These are phyloP conservation scores for Conchocele bisecta DNA, from an alignment of 2,888 invertebrate genomes.

Conservation along the genomic window DNA sequence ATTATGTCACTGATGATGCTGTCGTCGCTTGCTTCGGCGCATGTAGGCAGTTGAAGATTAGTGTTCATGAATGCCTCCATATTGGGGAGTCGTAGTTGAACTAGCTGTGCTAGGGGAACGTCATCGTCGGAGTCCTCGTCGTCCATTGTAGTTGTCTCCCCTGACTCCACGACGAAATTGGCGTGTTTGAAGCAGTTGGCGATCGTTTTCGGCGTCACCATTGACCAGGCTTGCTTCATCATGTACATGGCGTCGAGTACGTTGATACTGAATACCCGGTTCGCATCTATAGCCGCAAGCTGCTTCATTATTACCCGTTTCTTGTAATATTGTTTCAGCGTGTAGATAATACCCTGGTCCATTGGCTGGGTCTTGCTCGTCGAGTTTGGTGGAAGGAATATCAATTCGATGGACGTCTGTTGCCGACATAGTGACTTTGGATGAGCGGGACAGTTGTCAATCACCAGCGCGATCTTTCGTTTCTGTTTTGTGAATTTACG, in stretches of 20 bases:
- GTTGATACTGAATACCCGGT: constrained; percentile 7
- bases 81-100: too few species aligned
- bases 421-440: constrained; percentile 43
- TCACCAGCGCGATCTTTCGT: constrained; percentile 44
- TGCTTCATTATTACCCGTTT: constrained; percentile 18
- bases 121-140: too few species aligned
- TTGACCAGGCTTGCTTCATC: constrained; percentile 37
- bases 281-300: constrained; percentile 19
- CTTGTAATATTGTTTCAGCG: constrained; percentile 48
- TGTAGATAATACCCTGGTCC: constrained; percentile 63
- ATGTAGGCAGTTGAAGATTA: too few species aligned
- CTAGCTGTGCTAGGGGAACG: too few species aligned
- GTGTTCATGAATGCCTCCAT: too few species aligned
- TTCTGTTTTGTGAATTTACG: constrained; percentile 21
- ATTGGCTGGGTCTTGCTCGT: too few species aligned
- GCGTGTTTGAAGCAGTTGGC: constrained; percentile 30
- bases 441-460: constrained; percentile 64
- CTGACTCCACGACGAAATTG: too few species aligned
- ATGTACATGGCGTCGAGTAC: constrained; percentile 39
- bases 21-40: too few species aligned
- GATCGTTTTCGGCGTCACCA: constrained; percentile 9
- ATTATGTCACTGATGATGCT: too few species aligned
- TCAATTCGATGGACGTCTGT: constrained; percentile 38
- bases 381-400: constrained; percentile 67
- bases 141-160: too few species aligned